Evolutionary conservation across 2,797 vertebrate genomes (phyloP), one percentile per base, ranked within the genome.

Genomic region (Manis crassicaudata): DNA sequence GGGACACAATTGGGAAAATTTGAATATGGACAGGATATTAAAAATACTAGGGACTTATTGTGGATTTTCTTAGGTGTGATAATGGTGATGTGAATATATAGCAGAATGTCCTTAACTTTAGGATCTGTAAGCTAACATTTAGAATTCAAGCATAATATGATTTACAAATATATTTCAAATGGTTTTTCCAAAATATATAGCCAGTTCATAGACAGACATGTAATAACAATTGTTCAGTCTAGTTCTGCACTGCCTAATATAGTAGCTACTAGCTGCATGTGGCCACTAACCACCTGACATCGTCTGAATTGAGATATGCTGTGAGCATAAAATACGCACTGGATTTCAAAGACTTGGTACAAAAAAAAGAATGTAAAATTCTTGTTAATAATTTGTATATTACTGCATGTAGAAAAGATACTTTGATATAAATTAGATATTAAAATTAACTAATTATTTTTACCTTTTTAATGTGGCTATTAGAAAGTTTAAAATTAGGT

Each of bases 121-220:
- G 58, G 21, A 54, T 67, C 83, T 63, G 13, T 10, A 65, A 14
- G n/a, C 8, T 76, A 67, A 92, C 63, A 79, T 68, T 92, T 88
- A 90, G 93, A 92, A 92, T 62, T 91, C 80, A 93, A 87, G n/a
- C 35, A 60, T 62, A 77, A 70, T 40, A 40, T 88, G 67, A 17
- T 32, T 29, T 88, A 23, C 14, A 84, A 70, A 85, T 72, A 88
- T 90, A 21, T 96, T 86, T 88, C 79, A 76, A 93, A 52, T 68
- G 37, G 13, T 89, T 77, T 50, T 96, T 58, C 50, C 75, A 63
- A 92, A 89, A 83, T 32, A 27, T 63, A 76, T 11, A 86, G 43
- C 18, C 58, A 77, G 23, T 14, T 46, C 85, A n/a, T 73, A 62
- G 62, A 52, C 58, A 81, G 7, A 81, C 35, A 21, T 4, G 16